Evolutionary conservation across 2,888 invertebrate species (phyloP).

Genomic region (Ophion ventricosus): DNA sequence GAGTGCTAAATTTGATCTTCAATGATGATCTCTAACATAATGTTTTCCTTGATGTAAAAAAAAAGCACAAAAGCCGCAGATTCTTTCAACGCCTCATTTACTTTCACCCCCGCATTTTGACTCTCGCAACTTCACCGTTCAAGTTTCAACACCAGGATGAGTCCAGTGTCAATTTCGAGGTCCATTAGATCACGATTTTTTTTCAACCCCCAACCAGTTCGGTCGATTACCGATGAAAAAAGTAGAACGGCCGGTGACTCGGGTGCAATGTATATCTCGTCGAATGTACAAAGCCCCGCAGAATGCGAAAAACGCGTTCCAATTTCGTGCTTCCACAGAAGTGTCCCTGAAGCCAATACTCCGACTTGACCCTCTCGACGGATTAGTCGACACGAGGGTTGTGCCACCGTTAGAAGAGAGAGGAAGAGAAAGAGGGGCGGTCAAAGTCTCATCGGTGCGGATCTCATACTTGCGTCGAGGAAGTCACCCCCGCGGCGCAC

Average conservation of each 20-base stretch:
- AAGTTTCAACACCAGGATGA: not conserved
- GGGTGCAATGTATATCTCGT: slow-evolving; percentile 13
- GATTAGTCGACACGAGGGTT: slow-evolving; percentile 56
- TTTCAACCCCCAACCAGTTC: not conserved
- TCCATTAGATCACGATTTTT: slow-evolving; percentile 9
- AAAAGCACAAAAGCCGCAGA: not conserved
- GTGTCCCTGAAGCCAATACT: slow-evolving; percentile 35
- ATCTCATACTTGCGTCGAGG: slow-evolving; percentile 55
- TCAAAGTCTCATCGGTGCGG: slow-evolving; percentile 30
- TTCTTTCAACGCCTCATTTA: not conserved
- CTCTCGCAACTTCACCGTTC: not conserved
- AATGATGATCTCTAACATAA: too few species aligned
- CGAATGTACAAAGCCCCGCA: slow-evolving; percentile 21
- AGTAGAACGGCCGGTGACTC: not conserved
- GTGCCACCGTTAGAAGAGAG: slow-evolving; percentile 11
- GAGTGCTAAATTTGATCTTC: too few species aligned
- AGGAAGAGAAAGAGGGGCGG: slow-evolving; percentile 3
- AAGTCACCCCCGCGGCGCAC: slow-evolving; percentile 49
- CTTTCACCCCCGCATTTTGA: not conserved
- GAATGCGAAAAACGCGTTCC: slow-evolving; percentile 41
- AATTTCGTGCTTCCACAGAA: slow-evolving; percentile 18
- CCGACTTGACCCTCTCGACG: slow-evolving; percentile 51
- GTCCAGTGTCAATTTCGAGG: slow-evolving; percentile 31
- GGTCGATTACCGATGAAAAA: slow-evolving; percentile 41
- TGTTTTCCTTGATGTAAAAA: not conserved